phyloP scores from a whole-genome alignment of 2,113 vertebrate species.

The Centropus unirufus region DNA sequence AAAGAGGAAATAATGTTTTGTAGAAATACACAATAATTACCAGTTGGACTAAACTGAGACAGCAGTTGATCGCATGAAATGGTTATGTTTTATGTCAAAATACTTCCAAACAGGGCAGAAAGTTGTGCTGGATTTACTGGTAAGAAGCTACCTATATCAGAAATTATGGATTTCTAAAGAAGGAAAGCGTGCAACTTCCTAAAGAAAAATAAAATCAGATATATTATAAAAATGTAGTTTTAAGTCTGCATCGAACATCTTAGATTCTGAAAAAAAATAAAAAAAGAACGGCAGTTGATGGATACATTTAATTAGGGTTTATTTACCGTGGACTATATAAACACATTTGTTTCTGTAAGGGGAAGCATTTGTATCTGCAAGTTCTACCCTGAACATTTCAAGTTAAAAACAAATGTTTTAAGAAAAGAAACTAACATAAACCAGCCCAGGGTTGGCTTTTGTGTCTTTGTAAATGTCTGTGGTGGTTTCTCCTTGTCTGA shows the following conservation, averaged over 20 bases:
- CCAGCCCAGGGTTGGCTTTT: constrained; percentile 62
- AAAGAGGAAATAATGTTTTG: neutral
- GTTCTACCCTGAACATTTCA: constrained; percentile 57
- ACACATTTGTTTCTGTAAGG: constrained; percentile 47
- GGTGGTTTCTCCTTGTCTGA: constrained; percentile 49
- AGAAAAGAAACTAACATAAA: constrained; percentile 70
- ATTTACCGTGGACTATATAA: constrained; percentile 46
- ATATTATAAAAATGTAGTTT: neutral
- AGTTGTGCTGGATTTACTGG: neutral
- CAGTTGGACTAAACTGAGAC: neutral
- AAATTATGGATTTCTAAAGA: neutral
- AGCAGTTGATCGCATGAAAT: neutral
- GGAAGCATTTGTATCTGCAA: constrained; percentile 55
- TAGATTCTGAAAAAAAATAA: neutral
- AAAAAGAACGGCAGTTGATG: constrained; percentile 10
- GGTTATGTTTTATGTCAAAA: constrained; percentile 4
- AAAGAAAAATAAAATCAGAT: neutral
- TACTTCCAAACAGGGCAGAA: constrained; percentile 40
- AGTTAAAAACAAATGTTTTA: constrained; percentile 74
- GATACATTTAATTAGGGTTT: constrained; percentile 66
- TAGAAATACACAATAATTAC: neutral
- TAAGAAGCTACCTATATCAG: neutral
- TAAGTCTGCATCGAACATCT: neutral
- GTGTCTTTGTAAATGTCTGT: constrained; percentile 72
- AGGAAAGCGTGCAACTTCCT: neutral